Conservation (phyloP, 92 coral and sea anemone genomes). For the Heliopora coerulea region DNA sequence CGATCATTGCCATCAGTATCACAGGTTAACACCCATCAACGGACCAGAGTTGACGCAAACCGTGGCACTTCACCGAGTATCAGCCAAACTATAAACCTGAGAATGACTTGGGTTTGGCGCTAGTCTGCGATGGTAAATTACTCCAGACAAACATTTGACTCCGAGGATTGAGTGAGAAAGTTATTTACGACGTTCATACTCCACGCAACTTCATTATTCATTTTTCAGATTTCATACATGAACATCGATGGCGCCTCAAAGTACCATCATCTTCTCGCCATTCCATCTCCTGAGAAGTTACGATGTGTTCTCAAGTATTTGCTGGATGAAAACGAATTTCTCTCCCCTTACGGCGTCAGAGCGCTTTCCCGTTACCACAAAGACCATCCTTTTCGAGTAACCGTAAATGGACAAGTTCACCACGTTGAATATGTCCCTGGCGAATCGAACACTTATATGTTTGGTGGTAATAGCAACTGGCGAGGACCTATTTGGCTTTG, state of each 20-base stretch:
- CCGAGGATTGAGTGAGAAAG: no score
- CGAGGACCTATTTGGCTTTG: slow-evolving; percentile 97
- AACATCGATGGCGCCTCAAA: slow-evolving; percentile 65
- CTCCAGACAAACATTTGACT: no score
- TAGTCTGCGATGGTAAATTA: no score
- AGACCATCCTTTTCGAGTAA: slow-evolving; percentile 71
- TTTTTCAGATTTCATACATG: slow-evolving; percentile 73
- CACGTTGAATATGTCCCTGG: slow-evolving; percentile 91
- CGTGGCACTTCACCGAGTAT: no score
- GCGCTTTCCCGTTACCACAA: slow-evolving; percentile 88
- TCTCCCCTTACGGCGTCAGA: slow-evolving; percentile 93
- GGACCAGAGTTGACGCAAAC: no score
- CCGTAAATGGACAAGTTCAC: slow-evolving; percentile 64
- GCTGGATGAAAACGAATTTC: slow-evolving; percentile 91
- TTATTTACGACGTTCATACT: neutral
- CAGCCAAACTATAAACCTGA: no score
- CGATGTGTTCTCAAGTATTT: slow-evolving; percentile 72
- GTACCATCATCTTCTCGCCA: slow-evolving; percentile 83
- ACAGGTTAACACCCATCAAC: no score
- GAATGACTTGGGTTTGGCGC: no score
- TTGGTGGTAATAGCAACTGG: slow-evolving; percentile 99
- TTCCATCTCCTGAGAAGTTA: slow-evolving; percentile 91
- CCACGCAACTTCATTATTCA: slow-evolving; percentile 2
- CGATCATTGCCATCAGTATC: no score
- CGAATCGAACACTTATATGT: slow-evolving; percentile 87